Evolutionary conservation across 2,888 invertebrate species (phyloP).

Genomic region (Himalopsyche anomala): DNA sequence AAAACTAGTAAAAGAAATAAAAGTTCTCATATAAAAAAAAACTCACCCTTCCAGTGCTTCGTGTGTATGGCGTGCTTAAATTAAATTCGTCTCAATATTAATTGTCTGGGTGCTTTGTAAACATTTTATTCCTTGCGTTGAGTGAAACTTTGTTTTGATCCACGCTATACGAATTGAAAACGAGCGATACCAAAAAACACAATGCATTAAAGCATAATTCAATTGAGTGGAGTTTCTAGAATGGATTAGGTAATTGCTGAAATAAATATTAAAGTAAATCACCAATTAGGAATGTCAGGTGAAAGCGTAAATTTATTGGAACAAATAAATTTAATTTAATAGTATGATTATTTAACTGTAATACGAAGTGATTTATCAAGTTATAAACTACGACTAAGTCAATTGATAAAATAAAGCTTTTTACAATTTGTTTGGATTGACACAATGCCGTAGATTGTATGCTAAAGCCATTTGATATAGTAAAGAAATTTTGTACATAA

Average conservation of each 20-base stretch:
- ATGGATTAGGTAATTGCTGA: neutral
- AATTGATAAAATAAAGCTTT: too few species aligned
- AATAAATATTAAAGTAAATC: neutral
- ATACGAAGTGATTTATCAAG: too few species aligned
- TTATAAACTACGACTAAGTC: too few species aligned
- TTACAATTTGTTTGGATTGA: too few species aligned
- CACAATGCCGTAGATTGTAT: too few species aligned
- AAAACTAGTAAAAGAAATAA: neutral
- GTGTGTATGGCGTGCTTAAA: neutral
- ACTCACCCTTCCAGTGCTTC: neutral
- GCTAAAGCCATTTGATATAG: too few species aligned
- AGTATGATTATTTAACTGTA: too few species aligned
- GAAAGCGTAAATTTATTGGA: too few species aligned
- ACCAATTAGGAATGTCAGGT: too few species aligned
- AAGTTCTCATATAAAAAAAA: neutral
- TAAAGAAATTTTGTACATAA: too few species aligned
- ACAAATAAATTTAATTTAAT: too few species aligned
- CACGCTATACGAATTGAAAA: neutral
- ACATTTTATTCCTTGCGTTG: neutral
- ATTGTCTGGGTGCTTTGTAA: constrained; percentile 10
- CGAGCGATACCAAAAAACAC: neutral
- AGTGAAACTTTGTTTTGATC: constrained; percentile 5
- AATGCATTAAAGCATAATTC: neutral
- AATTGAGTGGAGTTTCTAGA: neutral
- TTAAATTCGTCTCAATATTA: neutral